Base-by-base conservation (phyloP, 2,797 vertebrate species). In the Lepilemur ruficaudatus region DNA sequence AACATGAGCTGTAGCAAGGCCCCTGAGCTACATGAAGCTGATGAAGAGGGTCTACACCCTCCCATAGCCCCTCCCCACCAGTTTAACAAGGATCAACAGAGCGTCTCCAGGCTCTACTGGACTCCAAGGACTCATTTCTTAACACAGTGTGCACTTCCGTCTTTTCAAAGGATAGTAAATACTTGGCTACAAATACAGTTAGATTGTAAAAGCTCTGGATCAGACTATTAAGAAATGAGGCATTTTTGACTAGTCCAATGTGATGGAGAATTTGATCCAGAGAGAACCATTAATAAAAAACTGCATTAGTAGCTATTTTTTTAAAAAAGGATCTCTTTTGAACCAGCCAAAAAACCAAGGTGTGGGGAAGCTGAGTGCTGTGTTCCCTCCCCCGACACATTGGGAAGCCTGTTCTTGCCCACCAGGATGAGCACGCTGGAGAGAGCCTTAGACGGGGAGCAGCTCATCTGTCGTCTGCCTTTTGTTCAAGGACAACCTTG, bases 341-440 rank as follows among this genome's bases (percentile, higher is more conserved):
- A 84, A 75, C 9, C 11, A 65, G 73, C 61, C 28, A 23, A 30
- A 70, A 91, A 82, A 38, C 52, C 22, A 52, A 43, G 61, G 55
- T 12, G 20, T 69, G 14, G 18, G 57, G 50, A 41, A 86, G 50
- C 48, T 61, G 8, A 70, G 35, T 0, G 25, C 28, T 15, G 7
- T 43, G 10, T 6, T 17, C 17, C 43, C 25, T 70, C 8, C 9
- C 69, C 30, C 25, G 15, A 1, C 28, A 28, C 41, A 0, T 32
- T 28, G 75, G 69, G 2, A 72, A 55, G 20, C 38, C 15, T 12
- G 22, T 3, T 0, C 2, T 9, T 43, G 41, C 46, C 23, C 52
- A 2, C 1, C 17, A 32, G 73, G 48, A 63, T 28, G 35, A 43
- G 41, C 2, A 0, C 3, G 2, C 20, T 17, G 11, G 14, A 61